Percentiles rank a stretch among this genome's conserved stretches.
Conservation (phyloP, 2,888 invertebrate genomes). For the Anoncus sp. region DNA sequence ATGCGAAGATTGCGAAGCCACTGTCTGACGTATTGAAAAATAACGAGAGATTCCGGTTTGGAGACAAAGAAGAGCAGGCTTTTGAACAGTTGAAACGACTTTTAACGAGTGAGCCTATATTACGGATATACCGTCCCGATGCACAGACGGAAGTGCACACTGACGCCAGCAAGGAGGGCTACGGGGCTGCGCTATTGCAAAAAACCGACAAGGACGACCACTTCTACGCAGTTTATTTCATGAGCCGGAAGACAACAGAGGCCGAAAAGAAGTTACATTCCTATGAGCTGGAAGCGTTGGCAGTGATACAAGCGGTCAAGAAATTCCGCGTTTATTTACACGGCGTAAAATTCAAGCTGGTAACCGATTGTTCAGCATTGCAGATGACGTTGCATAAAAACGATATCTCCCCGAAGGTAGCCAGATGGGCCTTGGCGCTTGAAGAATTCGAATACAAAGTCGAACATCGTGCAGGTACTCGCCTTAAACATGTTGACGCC, state of each 20-base stretch:
- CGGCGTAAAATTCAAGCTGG: slow-evolving; percentile 17
- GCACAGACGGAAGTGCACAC: slow-evolving; percentile 63
- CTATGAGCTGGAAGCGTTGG: slow-evolving; percentile 24
- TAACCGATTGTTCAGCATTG: slow-evolving; percentile 67
- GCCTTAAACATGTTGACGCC: slow-evolving; percentile 45
- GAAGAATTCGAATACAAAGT: slow-evolving; percentile 37
- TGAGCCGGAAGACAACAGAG: slow-evolving; percentile 26
- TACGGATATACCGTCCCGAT: slow-evolving; percentile 50
- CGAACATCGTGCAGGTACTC: slow-evolving; percentile 62
- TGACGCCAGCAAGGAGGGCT: slow-evolving; percentile 64
- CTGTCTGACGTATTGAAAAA: slow-evolving; percentile 69
- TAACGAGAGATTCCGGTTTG: slow-evolving; percentile 60
- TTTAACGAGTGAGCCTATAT: slow-evolving; percentile 53
- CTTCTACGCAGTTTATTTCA: slow-evolving; percentile 16
- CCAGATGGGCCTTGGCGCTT: slow-evolving; percentile 64
- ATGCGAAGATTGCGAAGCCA: slow-evolving; percentile 68
- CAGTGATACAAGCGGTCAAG: slow-evolving; percentile 18
- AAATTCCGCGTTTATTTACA: slow-evolving; percentile 26
- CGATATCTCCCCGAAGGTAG: slow-evolving; percentile 60
- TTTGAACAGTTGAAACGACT: slow-evolving; percentile 55
- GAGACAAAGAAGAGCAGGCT: slow-evolving; percentile 26
- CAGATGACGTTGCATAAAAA: slow-evolving; percentile 57
- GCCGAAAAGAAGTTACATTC: slow-evolving; percentile 36
- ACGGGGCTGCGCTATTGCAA: slow-evolving; percentile 71
- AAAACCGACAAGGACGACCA: slow-evolving; percentile 58